Conservation (phyloP, 2,797 vertebrate species). For the Sarcophilus harrisii region DNA sequence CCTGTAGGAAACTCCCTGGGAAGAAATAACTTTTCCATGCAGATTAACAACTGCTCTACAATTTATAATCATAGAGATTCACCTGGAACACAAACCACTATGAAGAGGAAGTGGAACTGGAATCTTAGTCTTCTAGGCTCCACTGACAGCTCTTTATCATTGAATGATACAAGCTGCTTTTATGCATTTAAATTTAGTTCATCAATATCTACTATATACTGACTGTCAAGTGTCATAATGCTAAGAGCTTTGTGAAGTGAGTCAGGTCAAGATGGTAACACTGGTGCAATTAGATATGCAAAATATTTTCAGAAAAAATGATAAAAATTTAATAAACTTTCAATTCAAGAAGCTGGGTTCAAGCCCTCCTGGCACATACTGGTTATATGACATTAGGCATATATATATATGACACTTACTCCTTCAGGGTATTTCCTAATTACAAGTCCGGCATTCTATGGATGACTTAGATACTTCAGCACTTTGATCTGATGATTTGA, state of each 20-base stretch:
- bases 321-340: neutral
- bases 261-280: neutral
- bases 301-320: neutral
- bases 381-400: neutral
- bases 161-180: neutral
- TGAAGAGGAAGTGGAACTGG: neutral
- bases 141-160: neutral
- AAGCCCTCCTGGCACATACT: neutral
- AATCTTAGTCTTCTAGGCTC: neutral
- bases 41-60: neutral
- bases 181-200: neutral
- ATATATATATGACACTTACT: neutral
- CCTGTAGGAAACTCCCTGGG: neutral
- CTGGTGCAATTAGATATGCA: neutral
- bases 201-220: neutral
- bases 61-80: neutral
- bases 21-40: neutral
- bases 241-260: neutral
- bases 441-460: no score
- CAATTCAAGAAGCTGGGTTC: neutral
- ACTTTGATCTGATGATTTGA: no score
- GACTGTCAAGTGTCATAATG: neutral
- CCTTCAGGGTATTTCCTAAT: no score
- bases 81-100: neutral
- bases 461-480: no score